Percentiles rank a stretch among this genome's conserved stretches.
These are phyloP conservation scores for Natrix natrix DNA, from an alignment of 2,797 vertebrate genomes.

Conservation along the genomic window DNA sequence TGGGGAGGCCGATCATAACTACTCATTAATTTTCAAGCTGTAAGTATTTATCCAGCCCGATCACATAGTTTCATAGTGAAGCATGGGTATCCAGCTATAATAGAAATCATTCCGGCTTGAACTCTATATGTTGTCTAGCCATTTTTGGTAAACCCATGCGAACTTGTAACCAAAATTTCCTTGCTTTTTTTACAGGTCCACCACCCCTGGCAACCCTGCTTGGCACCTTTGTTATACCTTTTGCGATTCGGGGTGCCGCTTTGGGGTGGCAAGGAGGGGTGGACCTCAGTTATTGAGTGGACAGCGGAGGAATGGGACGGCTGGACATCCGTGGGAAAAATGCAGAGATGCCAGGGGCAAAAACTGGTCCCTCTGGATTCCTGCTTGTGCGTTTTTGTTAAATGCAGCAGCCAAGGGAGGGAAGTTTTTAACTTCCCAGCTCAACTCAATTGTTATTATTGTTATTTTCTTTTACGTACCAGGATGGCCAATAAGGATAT, in stretches of 20 bases:
- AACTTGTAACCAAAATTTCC: no score
- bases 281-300: slow-evolving; percentile 58
- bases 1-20: no score
- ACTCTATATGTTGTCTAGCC: no score
- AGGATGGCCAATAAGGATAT: slow-evolving; percentile 11
- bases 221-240: neutral
- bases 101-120: no score
- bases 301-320: slow-evolving; percentile 44
- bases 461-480: neutral
- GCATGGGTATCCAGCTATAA: no score
- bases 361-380: slow-evolving; percentile 45
- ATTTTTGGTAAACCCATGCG: no score
- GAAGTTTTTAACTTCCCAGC: neutral
- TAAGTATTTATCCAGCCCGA: no score
- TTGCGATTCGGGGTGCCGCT: slow-evolving; percentile 35
- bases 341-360: slow-evolving; percentile 34
- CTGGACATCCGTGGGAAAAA: slow-evolving; percentile 41
- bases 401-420: neutral
- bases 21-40: no score
- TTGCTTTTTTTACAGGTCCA: no score
- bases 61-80: no score
- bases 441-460: neutral
- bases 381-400: slow-evolving; percentile 25
- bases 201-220: neutral
- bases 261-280: slow-evolving; percentile 17